These are phyloP conservation scores for Lepidothrix coronata DNA, from an alignment of 2,113 vertebrate species.

Conservation along the genomic window DNA sequence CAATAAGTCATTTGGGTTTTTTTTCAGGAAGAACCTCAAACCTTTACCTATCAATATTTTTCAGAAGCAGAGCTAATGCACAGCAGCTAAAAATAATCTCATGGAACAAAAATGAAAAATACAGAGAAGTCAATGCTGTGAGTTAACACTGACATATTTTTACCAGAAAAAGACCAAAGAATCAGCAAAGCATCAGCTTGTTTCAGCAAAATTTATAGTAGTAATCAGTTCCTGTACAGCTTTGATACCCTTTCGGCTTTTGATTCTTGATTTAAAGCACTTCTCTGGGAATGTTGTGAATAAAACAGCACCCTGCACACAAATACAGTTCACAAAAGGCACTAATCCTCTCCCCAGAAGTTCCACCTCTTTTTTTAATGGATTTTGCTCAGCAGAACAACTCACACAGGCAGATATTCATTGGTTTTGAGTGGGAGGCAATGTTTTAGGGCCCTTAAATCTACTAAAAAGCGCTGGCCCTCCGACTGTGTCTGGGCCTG, in stretches of 20 bases:
- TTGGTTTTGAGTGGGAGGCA: background rate
- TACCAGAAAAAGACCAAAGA: conserved; percentile 51
- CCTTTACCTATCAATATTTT: background rate
- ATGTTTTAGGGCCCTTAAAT: background rate
- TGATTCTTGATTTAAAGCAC: conserved; percentile 34
- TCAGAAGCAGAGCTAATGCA: conserved; percentile 41
- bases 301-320: background rate
- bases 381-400: background rate
- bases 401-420: background rate
- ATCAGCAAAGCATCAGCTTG: conserved; percentile 50
- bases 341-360: conserved; percentile 21
- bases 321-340: conserved; percentile 29
- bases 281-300: background rate
- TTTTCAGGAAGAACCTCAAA: background rate
- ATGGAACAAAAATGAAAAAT: conserved; percentile 35
- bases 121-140: conserved; percentile 35
- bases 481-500: background rate
- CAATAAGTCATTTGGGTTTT: background rate
- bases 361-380: background rate
- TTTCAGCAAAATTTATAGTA: conserved; percentile 65
- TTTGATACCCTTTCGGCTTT: conserved; percentile 36
- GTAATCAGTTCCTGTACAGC: conserved; percentile 59
- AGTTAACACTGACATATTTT: conserved; percentile 42
- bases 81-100: conserved; percentile 49
- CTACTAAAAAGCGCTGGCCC: background rate